Base-by-base conservation (phyloP, 1,140 invertebrate species). In the Trichonephila clavipes region DNA sequence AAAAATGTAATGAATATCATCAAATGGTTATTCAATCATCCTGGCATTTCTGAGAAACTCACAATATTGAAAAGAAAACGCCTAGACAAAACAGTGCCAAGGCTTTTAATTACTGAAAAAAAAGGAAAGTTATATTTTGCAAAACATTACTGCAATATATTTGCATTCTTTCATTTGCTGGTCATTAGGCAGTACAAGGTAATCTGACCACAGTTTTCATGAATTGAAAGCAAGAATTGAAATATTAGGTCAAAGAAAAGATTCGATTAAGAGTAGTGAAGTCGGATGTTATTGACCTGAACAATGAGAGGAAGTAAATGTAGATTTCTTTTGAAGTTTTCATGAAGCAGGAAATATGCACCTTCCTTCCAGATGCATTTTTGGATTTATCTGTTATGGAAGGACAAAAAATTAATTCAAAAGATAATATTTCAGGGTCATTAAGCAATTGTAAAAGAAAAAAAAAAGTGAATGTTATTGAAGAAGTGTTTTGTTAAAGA, bases 281-380 rank as follows among this genome's bases (percentile, higher is more conserved):
- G 24, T 77, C 28, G 28, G 28, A 77, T 77, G 34, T 40, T 77
- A 34, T 77, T 77, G 72, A 77, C 28, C 69, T 77, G 14, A 77
- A 77, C 72, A 77, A 77, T 77, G 72, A 77, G 18, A 77, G 72
- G 72, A 77, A 34, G 72, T 77, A 34, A 77, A 77, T 34, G 72
- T 72, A 34, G 69, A 64, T 64, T 64, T 64, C 62, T 64, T 40
- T 34, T 72, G 66, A 77, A 77, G 5, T 77, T 77, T 77, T 40
- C 28, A 77, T 28, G 34, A 69, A 77, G 72, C 72, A 77, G 72
- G 72, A 77, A 77, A 77, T 18, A 34, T 77, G 28, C 7, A 77
- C 34, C 72, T 77, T 77, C 72, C 72, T 77, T 40, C 34, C 34
- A 24, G 72, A 77, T 77, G 5, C 72, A 77, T 28, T 77, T 77